These are phyloP conservation scores for Melanotus villosus DNA, from an alignment of 2,888 invertebrate genomes.

Conservation along the genomic window DNA sequence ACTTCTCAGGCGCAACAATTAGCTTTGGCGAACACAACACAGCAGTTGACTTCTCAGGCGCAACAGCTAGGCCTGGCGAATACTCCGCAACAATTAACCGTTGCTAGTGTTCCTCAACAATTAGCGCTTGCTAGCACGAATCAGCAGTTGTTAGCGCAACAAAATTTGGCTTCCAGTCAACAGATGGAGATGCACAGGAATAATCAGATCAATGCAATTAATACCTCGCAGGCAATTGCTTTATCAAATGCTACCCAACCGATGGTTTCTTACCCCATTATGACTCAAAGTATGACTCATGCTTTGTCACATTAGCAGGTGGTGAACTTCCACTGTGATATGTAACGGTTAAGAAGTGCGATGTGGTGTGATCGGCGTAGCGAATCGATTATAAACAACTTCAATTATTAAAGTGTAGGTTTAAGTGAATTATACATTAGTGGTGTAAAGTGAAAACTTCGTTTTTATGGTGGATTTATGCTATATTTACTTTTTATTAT, in stretches of 20 bases:
- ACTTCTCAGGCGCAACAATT: constrained; percentile 58
- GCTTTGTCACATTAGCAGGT: constrained; percentile 53
- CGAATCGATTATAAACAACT: too few species aligned
- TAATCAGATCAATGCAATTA: constrained; percentile 66
- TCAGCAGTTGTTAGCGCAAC: constrained; percentile 62
- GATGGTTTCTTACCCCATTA: constrained; percentile 77
- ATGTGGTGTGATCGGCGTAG: not conserved
- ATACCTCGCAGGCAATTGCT: constrained; percentile 71
- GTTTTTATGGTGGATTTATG: too few species aligned
- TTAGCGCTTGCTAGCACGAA: constrained; percentile 59
- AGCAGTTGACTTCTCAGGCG: constrained; percentile 60
- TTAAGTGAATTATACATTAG: not conserved
- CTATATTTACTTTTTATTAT: too few species aligned
- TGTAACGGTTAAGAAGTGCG: constrained; percentile 17
- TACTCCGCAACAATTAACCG: constrained; percentile 61
- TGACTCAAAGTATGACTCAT: constrained; percentile 73
- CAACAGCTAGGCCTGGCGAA: constrained; percentile 58
- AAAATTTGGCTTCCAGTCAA: constrained; percentile 60
- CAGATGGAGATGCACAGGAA: constrained; percentile 63
- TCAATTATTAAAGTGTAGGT: not conserved
- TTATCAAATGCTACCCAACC: constrained; percentile 75
- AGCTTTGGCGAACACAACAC: constrained; percentile 58
- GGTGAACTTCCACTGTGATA: constrained; percentile 34
- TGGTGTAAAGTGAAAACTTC: not conserved
- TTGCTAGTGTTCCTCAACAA: constrained; percentile 61